phyloP scores from a whole-genome alignment of 2,888 invertebrate genomes.

The Pinctada fucata region DNA sequence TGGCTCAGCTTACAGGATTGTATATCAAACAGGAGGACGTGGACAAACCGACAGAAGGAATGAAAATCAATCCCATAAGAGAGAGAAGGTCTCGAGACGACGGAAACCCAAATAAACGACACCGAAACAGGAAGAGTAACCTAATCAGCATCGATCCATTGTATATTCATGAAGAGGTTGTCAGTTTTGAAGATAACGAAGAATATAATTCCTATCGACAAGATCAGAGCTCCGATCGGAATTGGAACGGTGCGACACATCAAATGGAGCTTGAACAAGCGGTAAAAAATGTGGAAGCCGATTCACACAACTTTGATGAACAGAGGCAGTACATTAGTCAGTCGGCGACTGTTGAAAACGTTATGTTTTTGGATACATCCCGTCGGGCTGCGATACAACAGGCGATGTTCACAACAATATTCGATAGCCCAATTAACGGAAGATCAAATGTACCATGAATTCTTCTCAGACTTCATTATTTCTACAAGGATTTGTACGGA shows the following conservation, averaged over 20 bases:
- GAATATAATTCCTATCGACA: constrained; percentile 2
- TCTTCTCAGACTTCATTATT: neutral
- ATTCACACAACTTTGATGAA: neutral
- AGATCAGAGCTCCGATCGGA: neutral
- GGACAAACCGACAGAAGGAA: constrained; percentile 64
- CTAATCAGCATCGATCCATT: neutral
- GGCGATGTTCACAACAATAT: too few relatives aligned
- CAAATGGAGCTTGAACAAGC: constrained; percentile 20
- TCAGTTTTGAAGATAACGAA: constrained; percentile 5
- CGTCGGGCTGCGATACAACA: neutral
- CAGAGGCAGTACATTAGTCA: neutral
- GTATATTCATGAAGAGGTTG: constrained; percentile 21
- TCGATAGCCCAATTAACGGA: neutral
- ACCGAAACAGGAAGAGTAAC: neutral
- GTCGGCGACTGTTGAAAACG: neutral
- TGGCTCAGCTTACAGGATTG: constrained; percentile 66
- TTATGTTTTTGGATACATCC: neutral
- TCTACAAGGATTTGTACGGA: too few relatives aligned
- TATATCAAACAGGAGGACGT: constrained; percentile 64
- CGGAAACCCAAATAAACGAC: neutral
- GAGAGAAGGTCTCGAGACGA: constrained; percentile 50
- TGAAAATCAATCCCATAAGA: constrained; percentile 61
- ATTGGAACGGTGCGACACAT: constrained; percentile 7
- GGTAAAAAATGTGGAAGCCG: constrained; percentile 1
- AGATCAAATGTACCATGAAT: neutral